Percentiles rank a stretch among this genome's conserved stretches.
These are phyloP conservation scores for Pitta sordida DNA, from an alignment of 2,113 vertebrate genomes.

Conservation along the genomic window DNA sequence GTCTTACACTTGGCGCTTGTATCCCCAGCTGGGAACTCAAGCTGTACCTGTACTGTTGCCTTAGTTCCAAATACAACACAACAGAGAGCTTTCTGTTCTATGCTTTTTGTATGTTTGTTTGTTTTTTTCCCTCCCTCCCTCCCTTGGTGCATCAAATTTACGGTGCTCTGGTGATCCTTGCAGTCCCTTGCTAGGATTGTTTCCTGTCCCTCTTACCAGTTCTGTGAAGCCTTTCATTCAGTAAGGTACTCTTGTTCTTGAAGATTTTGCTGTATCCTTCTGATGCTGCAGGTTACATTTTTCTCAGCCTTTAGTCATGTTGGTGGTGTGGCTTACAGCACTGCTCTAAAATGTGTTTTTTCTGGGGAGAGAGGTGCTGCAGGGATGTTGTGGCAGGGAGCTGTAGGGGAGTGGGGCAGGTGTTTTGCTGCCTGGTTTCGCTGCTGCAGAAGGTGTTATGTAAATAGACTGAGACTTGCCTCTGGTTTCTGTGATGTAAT, in stretches of 20 bases:
- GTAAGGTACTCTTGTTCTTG: not conserved
- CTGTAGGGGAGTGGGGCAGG: not conserved
- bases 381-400: not conserved
- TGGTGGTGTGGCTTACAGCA: not conserved
- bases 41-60: not conserved
- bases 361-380: not conserved
- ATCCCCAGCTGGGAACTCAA: not conserved
- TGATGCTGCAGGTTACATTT: not conserved
- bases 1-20: not conserved
- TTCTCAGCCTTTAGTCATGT: not conserved
- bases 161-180: not conserved
- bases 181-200: not conserved
- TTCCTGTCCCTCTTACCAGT: not conserved
- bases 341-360: not conserved
- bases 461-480: not conserved
- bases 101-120: not conserved
- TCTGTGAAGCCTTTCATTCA: not conserved
- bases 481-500: not conserved
- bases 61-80: not conserved
- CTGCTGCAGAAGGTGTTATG: not conserved
- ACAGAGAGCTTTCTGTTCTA: not conserved
- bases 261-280: not conserved
- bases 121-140: fast-evolving
- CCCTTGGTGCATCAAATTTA: not conserved
- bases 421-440: not conserved